Percentiles rank a stretch among this genome's conserved stretches.
phyloP scores from a whole-genome alignment of 2,113 vertebrate genomes.

The Xiphophorus hellerii region DNA sequence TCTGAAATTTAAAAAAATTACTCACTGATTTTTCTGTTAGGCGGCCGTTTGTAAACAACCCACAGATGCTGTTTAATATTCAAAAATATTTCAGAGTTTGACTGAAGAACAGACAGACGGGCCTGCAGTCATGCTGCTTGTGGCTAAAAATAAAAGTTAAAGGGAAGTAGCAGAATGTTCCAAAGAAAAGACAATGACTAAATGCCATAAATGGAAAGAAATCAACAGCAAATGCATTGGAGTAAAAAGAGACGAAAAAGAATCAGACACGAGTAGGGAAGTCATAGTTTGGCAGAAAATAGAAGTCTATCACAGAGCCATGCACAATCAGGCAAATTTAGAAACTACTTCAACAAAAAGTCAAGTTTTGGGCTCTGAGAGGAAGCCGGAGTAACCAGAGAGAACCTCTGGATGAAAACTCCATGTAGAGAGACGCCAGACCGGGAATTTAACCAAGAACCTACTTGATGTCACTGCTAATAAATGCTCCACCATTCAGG shows the following conservation, averaged over 20 bases:
- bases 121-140: not conserved
- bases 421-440: not conserved
- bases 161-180: too few species aligned
- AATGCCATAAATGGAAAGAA: not conserved
- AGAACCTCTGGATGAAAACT: not conserved
- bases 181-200: too few species aligned
- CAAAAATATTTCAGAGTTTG: not conserved
- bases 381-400: not conserved
- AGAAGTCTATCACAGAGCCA: not conserved
- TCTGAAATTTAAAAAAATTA: too few species aligned
- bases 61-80: not conserved
- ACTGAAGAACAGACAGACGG: not conserved
- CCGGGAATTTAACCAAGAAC: not conserved
- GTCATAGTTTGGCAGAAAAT: conserved; percentile 6
- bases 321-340: too few species aligned
- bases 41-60: too few species aligned
- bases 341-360: too few species aligned
- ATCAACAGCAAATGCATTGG: not conserved
- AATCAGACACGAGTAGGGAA: conserved; percentile 28
- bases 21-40: not conserved
- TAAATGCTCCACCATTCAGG: not conserved
- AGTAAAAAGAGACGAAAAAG: not conserved
- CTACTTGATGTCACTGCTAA: not conserved
- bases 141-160: not conserved
- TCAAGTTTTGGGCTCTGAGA: too few species aligned